These are phyloP conservation scores for Campopleginae sp. DNA, from an alignment of 2,888 invertebrate species.

Conservation along the genomic window DNA sequence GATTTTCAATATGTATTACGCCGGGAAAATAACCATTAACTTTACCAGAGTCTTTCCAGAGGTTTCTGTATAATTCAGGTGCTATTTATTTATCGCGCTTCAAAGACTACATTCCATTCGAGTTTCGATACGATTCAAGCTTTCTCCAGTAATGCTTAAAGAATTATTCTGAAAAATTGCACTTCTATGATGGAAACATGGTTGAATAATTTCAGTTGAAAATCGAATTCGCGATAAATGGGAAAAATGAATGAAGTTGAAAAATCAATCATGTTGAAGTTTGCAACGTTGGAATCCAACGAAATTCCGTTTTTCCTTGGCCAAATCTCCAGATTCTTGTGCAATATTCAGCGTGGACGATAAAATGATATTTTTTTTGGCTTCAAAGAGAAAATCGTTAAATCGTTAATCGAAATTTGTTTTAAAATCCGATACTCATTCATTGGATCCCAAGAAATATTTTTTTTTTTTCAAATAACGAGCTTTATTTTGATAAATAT, in stretches of 20 bases:
- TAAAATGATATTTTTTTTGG: no score
- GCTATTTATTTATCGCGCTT: slow-evolving; percentile 43
- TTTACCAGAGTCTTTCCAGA: background rate
- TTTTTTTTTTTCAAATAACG: no score
- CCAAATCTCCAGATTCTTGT: no score
- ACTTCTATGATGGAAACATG: background rate
- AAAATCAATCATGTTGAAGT: background rate
- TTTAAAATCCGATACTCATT: no score
- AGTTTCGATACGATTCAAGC: slow-evolving; percentile 31
- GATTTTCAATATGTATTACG: background rate
- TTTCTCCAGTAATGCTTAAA: slow-evolving; percentile 36
- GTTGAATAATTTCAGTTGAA: background rate
- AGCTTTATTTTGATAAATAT: no score
- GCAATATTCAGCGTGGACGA: no score
- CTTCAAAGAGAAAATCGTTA: no score
- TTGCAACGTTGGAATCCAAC: no score
- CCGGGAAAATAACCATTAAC: slow-evolving; percentile 22
- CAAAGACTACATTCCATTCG: slow-evolving; percentile 20
- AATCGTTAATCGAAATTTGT: no score
- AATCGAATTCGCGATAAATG: background rate
- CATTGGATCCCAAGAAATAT: no score
- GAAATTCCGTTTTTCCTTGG: no score
- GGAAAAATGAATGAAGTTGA: background rate
- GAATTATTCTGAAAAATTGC: background rate
- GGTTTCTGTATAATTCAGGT: slow-evolving; percentile 8